Percentiles rank a stretch among this genome's conserved stretches.
Evolutionary conservation across 2,113 vertebrate genomes (phyloP).

Genomic region (Taxidea taxus): DNA sequence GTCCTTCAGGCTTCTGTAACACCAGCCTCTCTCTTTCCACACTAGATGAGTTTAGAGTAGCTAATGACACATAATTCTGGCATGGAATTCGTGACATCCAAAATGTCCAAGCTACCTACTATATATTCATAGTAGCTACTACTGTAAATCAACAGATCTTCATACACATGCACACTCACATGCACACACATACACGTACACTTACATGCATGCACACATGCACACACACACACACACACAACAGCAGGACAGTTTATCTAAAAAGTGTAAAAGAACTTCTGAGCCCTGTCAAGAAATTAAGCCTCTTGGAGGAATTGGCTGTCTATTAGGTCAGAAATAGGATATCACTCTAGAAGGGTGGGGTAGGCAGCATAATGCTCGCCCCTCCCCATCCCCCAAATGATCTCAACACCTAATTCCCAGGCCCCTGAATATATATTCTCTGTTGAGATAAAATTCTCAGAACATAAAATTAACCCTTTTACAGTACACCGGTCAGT

Average conservation of each 20-base stretch:
- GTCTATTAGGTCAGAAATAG: background rate
- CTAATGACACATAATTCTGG: slow-evolving; percentile 10
- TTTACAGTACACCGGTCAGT: background rate
- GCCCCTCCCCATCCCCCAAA: background rate
- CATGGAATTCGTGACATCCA: background rate
- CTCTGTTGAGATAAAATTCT: background rate
- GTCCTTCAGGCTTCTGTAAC: background rate
- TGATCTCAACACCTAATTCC: background rate
- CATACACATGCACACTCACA: background rate
- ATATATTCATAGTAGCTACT: background rate
- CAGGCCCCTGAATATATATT: background rate
- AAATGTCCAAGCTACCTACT: background rate
- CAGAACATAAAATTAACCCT: background rate
- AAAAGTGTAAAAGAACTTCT: background rate
- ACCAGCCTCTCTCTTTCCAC: background rate
- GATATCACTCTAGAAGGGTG: background rate
- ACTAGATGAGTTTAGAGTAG: background rate
- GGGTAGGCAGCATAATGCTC: background rate
- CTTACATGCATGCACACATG: background rate
- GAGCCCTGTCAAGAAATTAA: background rate
- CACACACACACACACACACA: background rate
- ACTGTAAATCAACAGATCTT: background rate
- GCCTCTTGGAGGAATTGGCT: background rate
- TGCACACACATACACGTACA: background rate
- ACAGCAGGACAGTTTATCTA: background rate